phyloP scores from a whole-genome alignment of 2,888 invertebrate species.

The Ganaspis brasiliensis region DNA sequence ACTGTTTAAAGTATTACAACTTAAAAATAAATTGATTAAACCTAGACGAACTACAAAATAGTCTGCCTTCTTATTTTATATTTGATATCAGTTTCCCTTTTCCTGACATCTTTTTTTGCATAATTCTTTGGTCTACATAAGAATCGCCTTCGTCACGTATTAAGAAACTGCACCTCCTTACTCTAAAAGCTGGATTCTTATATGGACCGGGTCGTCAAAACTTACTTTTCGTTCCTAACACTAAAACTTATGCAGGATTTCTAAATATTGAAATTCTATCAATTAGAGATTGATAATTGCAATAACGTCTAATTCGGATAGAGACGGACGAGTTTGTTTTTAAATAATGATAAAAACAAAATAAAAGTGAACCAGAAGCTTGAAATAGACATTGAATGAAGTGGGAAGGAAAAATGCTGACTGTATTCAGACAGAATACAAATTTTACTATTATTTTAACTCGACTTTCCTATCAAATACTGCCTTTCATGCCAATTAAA shows the following conservation, averaged over 20 bases:
- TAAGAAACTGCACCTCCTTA: slow-evolving; percentile 57
- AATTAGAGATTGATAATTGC: not conserved
- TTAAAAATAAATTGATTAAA: slow-evolving; percentile 74
- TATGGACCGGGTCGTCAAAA: slow-evolving; percentile 56
- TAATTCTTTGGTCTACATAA: slow-evolving; percentile 55
- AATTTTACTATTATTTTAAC: not conserved
- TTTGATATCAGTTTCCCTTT: slow-evolving; percentile 53
- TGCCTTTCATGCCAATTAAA: slow-evolving; percentile 51
- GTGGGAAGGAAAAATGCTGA: slow-evolving; percentile 2
- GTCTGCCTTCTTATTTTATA: slow-evolving; percentile 58
- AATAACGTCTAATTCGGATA: not conserved
- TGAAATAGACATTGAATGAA: not conserved
- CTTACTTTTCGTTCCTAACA: slow-evolving; percentile 24
- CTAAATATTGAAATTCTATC: slow-evolving; percentile 4
- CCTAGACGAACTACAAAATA: slow-evolving; percentile 76
- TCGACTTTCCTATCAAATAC: slow-evolving; percentile 40
- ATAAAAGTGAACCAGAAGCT: not conserved
- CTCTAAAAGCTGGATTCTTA: slow-evolving; percentile 68
- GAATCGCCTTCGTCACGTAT: slow-evolving; percentile 56
- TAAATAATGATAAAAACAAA: slow-evolving; percentile 1
- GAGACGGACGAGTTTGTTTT: not conserved
- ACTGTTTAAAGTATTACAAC: slow-evolving; percentile 78
- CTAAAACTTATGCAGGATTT: not conserved
- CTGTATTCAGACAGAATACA: slow-evolving; percentile 9
- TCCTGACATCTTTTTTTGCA: slow-evolving; percentile 42